Evolutionary conservation across 1,140 invertebrate genomes (phyloP).

Genomic region (Stratiolaelaps scimitus): DNA sequence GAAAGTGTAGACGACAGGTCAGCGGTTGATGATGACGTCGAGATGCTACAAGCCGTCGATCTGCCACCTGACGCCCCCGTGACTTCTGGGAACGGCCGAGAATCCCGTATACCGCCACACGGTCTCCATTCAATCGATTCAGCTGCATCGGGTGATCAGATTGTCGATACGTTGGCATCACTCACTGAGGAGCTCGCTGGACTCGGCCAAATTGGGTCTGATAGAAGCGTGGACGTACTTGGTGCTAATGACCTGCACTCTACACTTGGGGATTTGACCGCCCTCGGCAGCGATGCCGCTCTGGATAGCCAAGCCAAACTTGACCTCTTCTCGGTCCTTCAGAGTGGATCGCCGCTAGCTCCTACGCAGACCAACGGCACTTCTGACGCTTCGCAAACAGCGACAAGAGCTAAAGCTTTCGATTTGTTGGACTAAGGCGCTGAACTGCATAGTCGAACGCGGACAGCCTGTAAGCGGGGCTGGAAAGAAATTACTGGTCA

Average conservation of each 20-base stretch:
- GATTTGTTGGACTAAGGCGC: conserved; percentile 8
- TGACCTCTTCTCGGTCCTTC: conserved; percentile 1
- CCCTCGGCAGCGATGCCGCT: too few relatives aligned
- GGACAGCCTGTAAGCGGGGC: too few relatives aligned
- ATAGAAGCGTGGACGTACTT: too few relatives aligned
- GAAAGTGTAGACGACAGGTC: background rate
- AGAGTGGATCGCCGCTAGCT: background rate
- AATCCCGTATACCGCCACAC: background rate
- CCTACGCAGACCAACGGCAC: conserved; percentile 24
- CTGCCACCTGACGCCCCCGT: background rate
- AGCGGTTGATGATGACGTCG: background rate
- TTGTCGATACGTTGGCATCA: too few relatives aligned
- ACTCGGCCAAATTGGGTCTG: too few relatives aligned
- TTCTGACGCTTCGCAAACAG: background rate
- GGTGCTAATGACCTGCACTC: too few relatives aligned
- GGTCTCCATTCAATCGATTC: too few relatives aligned
- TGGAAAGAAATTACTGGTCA: too few relatives aligned
- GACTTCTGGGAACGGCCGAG: background rate
- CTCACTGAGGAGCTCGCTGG: too few relatives aligned
- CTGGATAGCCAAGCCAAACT: background rate
- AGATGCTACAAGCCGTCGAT: conserved; percentile 21
- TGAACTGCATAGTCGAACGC: too few relatives aligned
- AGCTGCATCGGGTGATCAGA: too few relatives aligned
- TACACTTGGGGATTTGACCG: too few relatives aligned
- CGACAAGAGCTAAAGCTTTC: background rate